These are phyloP conservation scores for Agrypnia vestita DNA, from an alignment of 1,140 invertebrate genomes.

Conservation along the genomic window DNA sequence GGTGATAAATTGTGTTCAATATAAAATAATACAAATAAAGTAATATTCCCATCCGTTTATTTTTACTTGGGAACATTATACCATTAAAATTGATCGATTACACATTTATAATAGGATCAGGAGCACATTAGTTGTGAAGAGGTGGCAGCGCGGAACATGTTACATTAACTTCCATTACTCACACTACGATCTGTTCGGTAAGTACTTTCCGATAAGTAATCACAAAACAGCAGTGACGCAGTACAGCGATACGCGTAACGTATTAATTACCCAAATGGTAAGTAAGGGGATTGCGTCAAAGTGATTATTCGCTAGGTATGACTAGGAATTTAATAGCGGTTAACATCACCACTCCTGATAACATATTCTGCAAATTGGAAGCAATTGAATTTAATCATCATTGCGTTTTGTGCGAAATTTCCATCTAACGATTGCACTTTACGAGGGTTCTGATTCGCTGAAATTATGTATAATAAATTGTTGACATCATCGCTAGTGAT, in stretches of 20 bases:
- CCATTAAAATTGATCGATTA: no score
- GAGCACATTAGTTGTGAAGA: constrained; percentile 5
- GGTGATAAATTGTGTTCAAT: no score
- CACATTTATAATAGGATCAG: background rate
- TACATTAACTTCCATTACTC: background rate
- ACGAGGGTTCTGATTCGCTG: background rate
- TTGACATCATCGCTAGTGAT: no score
- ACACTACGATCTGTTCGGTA: background rate
- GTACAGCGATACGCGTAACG: background rate
- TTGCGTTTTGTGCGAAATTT: background rate
- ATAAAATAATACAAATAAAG: no score
- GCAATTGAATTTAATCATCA: constrained; percentile 19
- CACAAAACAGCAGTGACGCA: background rate
- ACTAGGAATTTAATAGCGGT: constrained; percentile 32
- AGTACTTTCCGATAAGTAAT: constrained; percentile 16
- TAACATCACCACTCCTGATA: constrained; percentile 35
- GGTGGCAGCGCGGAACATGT: background rate
- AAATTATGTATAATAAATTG: no score
- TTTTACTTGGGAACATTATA: no score
- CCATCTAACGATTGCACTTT: background rate
- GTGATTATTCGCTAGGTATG: constrained; percentile 31
- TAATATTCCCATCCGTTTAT: no score
- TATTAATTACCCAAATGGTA: constrained; percentile 35
- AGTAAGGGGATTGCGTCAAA: constrained; percentile 4
- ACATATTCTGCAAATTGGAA: constrained; percentile 44